Evolutionary conservation across 1,140 invertebrate species (phyloP), one percentile per base, ranked within the genome.

Genomic region (Dolichoris vasculosae): DNA sequence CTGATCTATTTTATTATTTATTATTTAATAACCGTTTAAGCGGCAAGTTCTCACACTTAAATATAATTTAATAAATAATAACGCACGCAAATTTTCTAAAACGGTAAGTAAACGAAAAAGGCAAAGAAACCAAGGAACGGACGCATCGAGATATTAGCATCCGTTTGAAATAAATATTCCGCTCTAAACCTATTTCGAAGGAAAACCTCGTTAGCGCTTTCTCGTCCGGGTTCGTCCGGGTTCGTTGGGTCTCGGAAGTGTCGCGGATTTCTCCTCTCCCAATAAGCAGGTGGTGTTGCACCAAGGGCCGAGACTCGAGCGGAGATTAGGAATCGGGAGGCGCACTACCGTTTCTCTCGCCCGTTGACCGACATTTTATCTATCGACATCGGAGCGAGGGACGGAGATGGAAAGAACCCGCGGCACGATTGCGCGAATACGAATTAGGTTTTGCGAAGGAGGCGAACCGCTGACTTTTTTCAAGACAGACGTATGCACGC

Each of bases 351-450:
- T 78, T 78, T 51, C n/a, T 23, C 23, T 20, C 75, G 1, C 51
- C 7, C 8, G 51, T 32, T 80, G 78, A 80, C 78, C 78, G 78
- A 80, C 78, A 80, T 80, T 80, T 80, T 67, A 80, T 80, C 78
- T 46, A 46, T 67, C 26, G 78, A 40, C 0, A 80, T 80, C 78
- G 59, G 23, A 1, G 13, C 1, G 3, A 55, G 48, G 20, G 15
- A 46, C 75, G 55, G 55, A 59, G 55, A 59, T 59, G 55, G 55
- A 59, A 59, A 59, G 55, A 2, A 59, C 55, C 55, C 55, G 55
- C 55, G 55, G 55, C 55, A 59, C 55, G 3, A n/a, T 26, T 32
- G 38, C 59, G 9, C 78, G 51, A 59, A 78, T 78, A 15, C 35
- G 76, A 78, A 63, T 78, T 78, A 63, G 43, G 46, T 51, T 48